Percentiles rank a stretch among this genome's conserved stretches.
Evolutionary conservation across 2,113 vertebrate genomes (phyloP).

Genomic region (Dicaeum eximium): DNA sequence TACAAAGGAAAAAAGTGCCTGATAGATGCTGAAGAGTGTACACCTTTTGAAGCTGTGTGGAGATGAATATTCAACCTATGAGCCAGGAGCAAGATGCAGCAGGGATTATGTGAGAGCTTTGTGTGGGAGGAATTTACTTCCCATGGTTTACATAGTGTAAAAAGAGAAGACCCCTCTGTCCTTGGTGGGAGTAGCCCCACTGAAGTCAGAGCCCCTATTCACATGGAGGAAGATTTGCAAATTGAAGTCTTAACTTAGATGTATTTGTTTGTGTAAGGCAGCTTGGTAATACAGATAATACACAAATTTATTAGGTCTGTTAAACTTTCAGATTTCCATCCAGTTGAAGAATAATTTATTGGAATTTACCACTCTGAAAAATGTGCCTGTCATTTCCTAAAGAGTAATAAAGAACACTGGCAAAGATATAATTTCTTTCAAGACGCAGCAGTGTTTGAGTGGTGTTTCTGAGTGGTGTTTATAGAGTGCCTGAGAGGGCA

Average conservation of each 20-base stretch:
- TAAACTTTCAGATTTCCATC: constrained; percentile 23
- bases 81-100: constrained; percentile 11
- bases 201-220: background rate
- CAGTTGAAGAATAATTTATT: background rate
- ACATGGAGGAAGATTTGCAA: background rate
- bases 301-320: background rate
- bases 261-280: constrained; percentile 17
- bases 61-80: constrained; percentile 7
- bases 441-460: background rate
- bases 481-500: background rate
- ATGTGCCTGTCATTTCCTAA: background rate
- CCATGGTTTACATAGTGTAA: background rate
- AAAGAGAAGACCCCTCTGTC: constrained; percentile 31
- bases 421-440: background rate
- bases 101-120: constrained; percentile 6
- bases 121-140: constrained; percentile 39
- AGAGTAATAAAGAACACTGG: background rate
- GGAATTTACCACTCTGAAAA: constrained; percentile 5
- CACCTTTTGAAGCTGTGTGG: background rate
- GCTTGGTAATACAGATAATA: background rate
- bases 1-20: background rate
- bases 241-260: background rate
- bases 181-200: background rate
- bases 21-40: background rate
- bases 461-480: background rate